Conservation (phyloP, 2,113 vertebrate species). For the Euleptes europaea region DNA sequence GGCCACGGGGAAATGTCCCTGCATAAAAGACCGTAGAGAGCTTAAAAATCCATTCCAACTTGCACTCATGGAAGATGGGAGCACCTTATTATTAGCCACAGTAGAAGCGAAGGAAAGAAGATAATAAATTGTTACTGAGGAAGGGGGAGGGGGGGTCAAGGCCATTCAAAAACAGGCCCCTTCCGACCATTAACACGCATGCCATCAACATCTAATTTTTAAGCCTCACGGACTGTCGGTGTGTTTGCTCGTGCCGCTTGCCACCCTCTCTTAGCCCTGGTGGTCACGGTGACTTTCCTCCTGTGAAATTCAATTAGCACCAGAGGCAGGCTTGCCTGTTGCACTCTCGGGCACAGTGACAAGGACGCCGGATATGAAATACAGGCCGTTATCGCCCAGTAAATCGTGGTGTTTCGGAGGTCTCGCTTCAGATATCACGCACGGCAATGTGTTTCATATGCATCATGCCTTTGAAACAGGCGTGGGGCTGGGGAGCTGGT, state of each 20-base stretch:
- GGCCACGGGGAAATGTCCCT: too few relatives aligned
- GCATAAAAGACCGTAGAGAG: neutral
- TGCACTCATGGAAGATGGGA: constrained; percentile 30
- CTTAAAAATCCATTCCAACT: neutral
- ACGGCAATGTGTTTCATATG: too few relatives aligned
- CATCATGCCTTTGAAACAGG: neutral
- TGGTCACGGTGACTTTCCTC: constrained; percentile 31
- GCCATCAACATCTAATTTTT: constrained; percentile 54
- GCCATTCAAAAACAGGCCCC: constrained; percentile 44
- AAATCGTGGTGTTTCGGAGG: neutral
- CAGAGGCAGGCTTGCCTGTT: neutral
- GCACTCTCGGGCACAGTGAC: constrained; percentile 12
- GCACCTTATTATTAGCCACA: constrained; percentile 10
- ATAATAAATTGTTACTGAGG: constrained; percentile 22
- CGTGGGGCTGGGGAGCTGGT: neutral
- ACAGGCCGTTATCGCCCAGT: neutral
- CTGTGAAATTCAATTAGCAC: constrained; percentile 47
- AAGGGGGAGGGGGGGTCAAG: neutral
- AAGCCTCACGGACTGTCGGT: constrained; percentile 46
- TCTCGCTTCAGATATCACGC: neutral
- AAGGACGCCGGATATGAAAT: constrained; percentile 8
- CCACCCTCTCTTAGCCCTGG: constrained; percentile 26
- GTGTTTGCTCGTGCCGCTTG: constrained; percentile 39
- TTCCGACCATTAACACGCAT: constrained; percentile 59
- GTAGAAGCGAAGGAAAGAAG: constrained; percentile 29